Conservation (phyloP, 2,797 vertebrate genomes). For the Paratrypauchen microcephalus region DNA sequence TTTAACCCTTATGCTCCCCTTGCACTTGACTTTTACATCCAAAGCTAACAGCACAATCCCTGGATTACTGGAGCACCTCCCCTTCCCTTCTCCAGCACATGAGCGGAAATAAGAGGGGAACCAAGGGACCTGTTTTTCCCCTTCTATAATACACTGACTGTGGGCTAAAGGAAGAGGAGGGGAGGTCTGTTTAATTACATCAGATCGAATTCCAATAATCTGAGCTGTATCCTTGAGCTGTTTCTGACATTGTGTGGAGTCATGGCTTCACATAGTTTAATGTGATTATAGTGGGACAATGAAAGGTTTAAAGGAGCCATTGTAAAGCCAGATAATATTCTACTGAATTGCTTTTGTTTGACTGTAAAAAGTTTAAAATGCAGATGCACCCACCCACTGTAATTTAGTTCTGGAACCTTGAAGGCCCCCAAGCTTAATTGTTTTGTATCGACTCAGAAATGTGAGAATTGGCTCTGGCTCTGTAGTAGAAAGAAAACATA, state of each 20-base stretch:
- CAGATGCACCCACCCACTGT: neutral
- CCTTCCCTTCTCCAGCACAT: constrained; percentile 33
- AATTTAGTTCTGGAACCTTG: no score
- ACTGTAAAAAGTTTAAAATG: neutral
- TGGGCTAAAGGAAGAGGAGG: constrained; percentile 11
- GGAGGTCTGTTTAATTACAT: constrained; percentile 57
- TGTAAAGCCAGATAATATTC: neutral
- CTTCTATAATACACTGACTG: constrained; percentile 25
- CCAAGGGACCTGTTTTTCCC: constrained; percentile 1
- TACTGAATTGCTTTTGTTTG: neutral
- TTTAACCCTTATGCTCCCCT: constrained; percentile 28
- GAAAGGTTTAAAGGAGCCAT: constrained; percentile 9
- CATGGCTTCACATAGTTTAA: constrained; percentile 54
- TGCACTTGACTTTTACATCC: constrained; percentile 36
- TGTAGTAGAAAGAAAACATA: no score
- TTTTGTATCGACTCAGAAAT: no score
- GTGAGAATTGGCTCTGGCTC: no score
- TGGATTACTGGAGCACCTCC: constrained; percentile 29
- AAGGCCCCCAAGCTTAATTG: no score
- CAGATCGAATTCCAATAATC: constrained; percentile 66
- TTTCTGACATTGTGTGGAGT: constrained; percentile 42
- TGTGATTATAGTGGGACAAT: constrained; percentile 58
- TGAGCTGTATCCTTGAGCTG: constrained; percentile 57
- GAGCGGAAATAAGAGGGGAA: constrained; percentile 42
- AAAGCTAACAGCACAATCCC: constrained; percentile 34